Base-by-base conservation (phyloP, 2,797 vertebrate species). In the Sebastes nivosus region DNA sequence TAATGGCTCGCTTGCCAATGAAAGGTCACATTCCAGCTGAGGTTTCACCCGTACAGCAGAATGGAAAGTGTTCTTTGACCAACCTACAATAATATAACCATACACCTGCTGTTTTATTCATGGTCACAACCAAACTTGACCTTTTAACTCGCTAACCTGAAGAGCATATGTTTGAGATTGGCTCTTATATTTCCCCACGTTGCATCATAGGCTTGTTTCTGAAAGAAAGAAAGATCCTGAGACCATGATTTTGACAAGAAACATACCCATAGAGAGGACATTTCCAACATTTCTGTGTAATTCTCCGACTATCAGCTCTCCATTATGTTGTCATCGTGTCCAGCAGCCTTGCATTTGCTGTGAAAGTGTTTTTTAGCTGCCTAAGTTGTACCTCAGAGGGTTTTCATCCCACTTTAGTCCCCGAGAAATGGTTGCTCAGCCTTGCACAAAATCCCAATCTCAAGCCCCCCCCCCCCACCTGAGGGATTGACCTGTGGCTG, bases 381-480 rank as follows among this genome's bases (percentile, higher is more conserved):
- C 67, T 63, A 52, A 87, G 14, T 85, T 88, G 63, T 75, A 70
- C 71, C 63, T 80, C 11, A 25, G 38, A 78, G 34, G 36, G 61
- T 84, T 90, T 86, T 75, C 25, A 64, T 4, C 66, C 60, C 14
- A 30, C 18, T n/a, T 80, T 72, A 75, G 69, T 82, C 6, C 38
- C 57, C 5, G 61, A 82, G 79, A 91, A 89, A 89, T 81, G 77
- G 55, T 76, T 90, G 84, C 83, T 86, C 83, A 85, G 85, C 68
- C 84, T 85, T 65, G 70, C 87, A 89, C 72, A 84, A 87, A 91
- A 89, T 90, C 88, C 84, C 83, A 89, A 71, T 86, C 73, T 83
- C 24, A 6, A 87, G 63, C 66, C 73, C 70, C 36, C 34, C 11
- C 65, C 11, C 65, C 61, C 64, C 69, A 12, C 24, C 52, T 11